phyloP scores from a whole-genome alignment of 2,113 vertebrate species.

The Ciconia maguari region DNA sequence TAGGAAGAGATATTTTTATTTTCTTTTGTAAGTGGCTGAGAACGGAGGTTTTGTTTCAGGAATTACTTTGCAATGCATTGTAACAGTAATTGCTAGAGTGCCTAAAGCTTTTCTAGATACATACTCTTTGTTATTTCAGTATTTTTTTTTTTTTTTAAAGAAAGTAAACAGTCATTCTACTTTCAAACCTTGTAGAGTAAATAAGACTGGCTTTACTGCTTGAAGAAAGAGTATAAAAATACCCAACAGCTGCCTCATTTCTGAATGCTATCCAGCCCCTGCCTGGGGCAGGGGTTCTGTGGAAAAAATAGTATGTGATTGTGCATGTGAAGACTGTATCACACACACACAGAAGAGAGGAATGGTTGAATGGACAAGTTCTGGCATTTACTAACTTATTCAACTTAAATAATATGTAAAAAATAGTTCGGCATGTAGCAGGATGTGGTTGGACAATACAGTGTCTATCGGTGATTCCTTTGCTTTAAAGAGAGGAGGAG shows the following conservation, averaged over 20 bases:
- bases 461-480: not conserved
- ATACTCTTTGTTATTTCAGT: not conserved
- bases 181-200: not conserved
- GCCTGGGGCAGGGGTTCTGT: not conserved
- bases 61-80: not conserved
- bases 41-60: constrained; percentile 10
- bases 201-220: not conserved
- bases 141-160: fast-evolving
- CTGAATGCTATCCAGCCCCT: not conserved
- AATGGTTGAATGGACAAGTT: not conserved
- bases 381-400: not conserved
- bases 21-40: not conserved
- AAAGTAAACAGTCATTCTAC: constrained; percentile 12
- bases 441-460: not conserved
- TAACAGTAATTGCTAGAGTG: constrained; percentile 5
- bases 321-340: not conserved
- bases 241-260: constrained; percentile 18
- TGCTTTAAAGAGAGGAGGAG: not conserved
- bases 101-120: not conserved
- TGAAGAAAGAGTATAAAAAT: constrained; percentile 23
- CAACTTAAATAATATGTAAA: not conserved
- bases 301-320: not conserved
- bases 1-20: not conserved
- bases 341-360: not conserved
- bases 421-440: not conserved